These are phyloP conservation scores for Erebia palarica DNA, from an alignment of 2,888 invertebrate species.

Conservation along the genomic window DNA sequence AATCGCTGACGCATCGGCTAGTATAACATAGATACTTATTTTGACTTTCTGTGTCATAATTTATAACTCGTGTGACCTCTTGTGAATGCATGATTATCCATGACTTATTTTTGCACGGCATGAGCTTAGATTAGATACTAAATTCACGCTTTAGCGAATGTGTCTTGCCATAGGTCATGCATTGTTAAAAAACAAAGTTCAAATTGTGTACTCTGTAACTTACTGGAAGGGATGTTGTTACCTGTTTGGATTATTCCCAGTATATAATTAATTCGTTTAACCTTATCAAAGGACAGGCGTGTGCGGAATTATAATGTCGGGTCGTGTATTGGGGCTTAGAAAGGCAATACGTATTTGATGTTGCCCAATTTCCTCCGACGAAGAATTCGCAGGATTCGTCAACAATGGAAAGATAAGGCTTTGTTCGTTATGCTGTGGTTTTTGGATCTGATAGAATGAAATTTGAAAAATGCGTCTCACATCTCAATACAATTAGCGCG, in stretches of 20 bases:
- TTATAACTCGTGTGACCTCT: no score
- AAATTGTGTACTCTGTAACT: no score
- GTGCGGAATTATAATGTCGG: slow-evolving; percentile 35
- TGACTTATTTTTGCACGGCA: no score
- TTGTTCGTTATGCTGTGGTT: not conserved
- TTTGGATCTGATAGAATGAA: not conserved
- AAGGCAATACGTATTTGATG: slow-evolving; percentile 21
- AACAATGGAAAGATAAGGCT: not conserved
- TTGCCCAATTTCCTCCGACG: not conserved
- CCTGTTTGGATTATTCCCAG: slow-evolving; percentile 49
- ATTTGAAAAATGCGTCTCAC: not conserved
- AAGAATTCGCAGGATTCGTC: slow-evolving; percentile 3
- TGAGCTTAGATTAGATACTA: no score
- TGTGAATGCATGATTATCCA: no score
- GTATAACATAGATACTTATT: no score
- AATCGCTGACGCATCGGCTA: no score
- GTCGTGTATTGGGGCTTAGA: slow-evolving; percentile 26
- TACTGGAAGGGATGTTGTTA: not conserved
- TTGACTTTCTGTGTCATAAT: no score
- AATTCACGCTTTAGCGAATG: no score
- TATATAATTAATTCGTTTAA: slow-evolving; percentile 54
- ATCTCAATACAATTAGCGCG: no score
- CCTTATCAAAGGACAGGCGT: slow-evolving; percentile 50
- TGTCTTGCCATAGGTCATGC: no score
- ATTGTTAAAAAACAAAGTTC: no score